Base-by-base conservation (phyloP, 1,140 invertebrate species). In the Achroia grisella region DNA sequence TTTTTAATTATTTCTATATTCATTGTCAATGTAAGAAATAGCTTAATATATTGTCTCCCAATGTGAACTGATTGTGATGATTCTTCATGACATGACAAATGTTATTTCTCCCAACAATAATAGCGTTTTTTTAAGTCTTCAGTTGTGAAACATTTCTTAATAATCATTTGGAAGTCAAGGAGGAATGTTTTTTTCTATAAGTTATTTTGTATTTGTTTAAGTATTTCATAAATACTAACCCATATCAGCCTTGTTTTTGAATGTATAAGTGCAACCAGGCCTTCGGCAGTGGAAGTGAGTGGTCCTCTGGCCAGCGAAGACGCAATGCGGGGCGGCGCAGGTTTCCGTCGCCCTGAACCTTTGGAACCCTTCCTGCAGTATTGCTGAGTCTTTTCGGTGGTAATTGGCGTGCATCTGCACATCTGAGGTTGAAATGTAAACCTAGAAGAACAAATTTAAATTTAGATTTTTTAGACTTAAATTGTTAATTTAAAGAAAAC, bases 401-500 rank as follows among this genome's bases (percentile, higher is more conserved):
- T 98, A 99, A 86, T 98, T 99, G 1, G 97, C 97, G 80, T 99
- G 98, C 97, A 99, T 99, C 86, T 99, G 97, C 0, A 99, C 98
- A 84, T 99, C 98, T 23, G 96, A 98, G 3, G 98, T 99, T 63
- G 96, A 98, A 77, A 99, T 98, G 85, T 99, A 99, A 0, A 98
- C 95, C 86, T 87, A 56, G 13, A 71, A 58, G 41, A 23, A 2
- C 17, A 17, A 12, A 33, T 33, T 34, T 8, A 30, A 13, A 29
- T 29, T 29, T 29, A 29, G 28, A 6, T 4, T 29, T 29, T 29
- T 29, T 29, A 29, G n/a, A n/a, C n/a, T n/a, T n/a, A n/a, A n/a
- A n/a, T n/a, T n/a, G n/a, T n/a, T n/a, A n/a, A n/a, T n/a, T n/a
- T n/a, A n/a, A n/a, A n/a, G n/a, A n/a, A n/a, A n/a, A n/a, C n/a